Evolutionary conservation across 2,797 vertebrate genomes (phyloP), one percentile per base, ranked within the genome.

Genomic region (Neostethus bicornis): DNA sequence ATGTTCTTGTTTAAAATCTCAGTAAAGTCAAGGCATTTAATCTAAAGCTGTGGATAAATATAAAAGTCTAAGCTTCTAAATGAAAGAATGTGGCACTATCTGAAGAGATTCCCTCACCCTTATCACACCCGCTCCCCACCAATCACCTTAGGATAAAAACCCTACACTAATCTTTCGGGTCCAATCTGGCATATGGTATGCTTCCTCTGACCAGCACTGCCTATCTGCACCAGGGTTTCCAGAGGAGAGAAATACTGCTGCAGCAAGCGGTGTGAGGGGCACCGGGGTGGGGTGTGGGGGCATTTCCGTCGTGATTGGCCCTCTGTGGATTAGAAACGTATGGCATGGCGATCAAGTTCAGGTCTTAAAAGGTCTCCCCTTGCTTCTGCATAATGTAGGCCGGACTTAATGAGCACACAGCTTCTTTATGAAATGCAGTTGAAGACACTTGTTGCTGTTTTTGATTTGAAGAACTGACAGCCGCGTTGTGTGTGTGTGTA

Each of bases 241-340:
- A 19, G 16, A 39, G 51, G 38, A 62, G 61, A 61, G 48, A 75
- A 61, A 60, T 42, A 26, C 58, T 45, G 51, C 46, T 72, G 52
- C 32, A 57, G 39, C 4, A n/a, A 51, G 43, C 11, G 11, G 19
- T 32, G 31, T 32, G 31, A 34, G 34, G 34, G 34, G n/a, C 13
- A 46, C 37, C 47, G 52, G 58, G 35, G 56, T 26, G 17, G 42
- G 26, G 42, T 9, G 31, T n/a, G 49, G 42, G n/a, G 47, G 70
- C 56, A 45, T 69, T 77, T 60, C 62, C 23, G 59, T 52, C 78
- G 65, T 67, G 67, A 78, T 77, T 77, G 63, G 70, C 67, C 56
- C 38, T 45, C 38, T 43, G 66, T 81, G 80, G 79, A 88, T 89
- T 84, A 84, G 77, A 84, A 87, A 83, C 63, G 46, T 83, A 74